Base-by-base conservation (phyloP, 2,113 vertebrate species). In the Pao palembangensis region DNA sequence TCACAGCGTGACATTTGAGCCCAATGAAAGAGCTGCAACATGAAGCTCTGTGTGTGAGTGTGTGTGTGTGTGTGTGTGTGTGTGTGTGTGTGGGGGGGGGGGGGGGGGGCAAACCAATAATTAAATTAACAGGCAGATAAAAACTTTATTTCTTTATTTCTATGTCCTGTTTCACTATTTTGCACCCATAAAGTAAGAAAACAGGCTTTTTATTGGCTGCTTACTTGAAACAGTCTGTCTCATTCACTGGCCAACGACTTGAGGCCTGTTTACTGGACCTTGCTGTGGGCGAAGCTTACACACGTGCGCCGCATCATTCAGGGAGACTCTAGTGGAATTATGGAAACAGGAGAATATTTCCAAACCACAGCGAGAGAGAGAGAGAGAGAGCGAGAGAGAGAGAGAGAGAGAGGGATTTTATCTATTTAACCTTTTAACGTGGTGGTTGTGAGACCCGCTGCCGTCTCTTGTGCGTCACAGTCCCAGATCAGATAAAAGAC, bases 1-100 rank as follows among this genome's bases (percentile, higher is more conserved):
- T 67, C 17, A 48, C 64, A 49, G 51, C 18, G 0, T 76, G 79
- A 70, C 74, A 79, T 85, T 83, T 81, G 43, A 75, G 50, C 57
- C 48, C 44, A 48, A 78, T 74, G 61, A 75, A 76, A 70, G 59
- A 52, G 28, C 69, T 8, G 20, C 54, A 18, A 46, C 53, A 47
- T 55, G 13, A 64, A 51, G 52, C 15, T 56, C 38, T 55, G n/a
- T 28, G 41, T 12, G 60, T 57, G 42, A 15, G 20, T 55, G 51
- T 16, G 21, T 58, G 53, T 43, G 28, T n/a, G 15, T 53, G 28
- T 59, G 20, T 64, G 58, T 46, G 31, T 34, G 31, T 34, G 31
- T 34, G 31, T 34, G 31, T 34, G 31, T 34, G 31, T 34, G 31
- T 34, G 31, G n/a, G n/a, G n/a, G n/a, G n/a, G n/a, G n/a, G n/a